Evolutionary conservation across 2,113 vertebrate genomes (phyloP).

Genomic region (Pelvicachromis taeniatus): DNA sequence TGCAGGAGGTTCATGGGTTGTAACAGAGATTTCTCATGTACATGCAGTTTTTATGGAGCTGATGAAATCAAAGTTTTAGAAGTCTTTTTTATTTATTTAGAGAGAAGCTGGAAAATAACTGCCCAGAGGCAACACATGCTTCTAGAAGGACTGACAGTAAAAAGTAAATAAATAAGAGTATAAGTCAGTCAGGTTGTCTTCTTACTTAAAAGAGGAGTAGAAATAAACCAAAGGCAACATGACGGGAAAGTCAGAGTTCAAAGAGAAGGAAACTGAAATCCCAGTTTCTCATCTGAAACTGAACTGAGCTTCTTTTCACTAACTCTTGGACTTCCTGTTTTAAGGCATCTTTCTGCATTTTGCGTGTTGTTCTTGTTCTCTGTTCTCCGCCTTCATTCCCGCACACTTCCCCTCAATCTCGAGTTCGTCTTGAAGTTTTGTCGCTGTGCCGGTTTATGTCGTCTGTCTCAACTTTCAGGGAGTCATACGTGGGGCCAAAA

Average conservation of each 20-base stretch:
- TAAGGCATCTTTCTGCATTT: not conserved
- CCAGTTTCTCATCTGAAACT: not conserved
- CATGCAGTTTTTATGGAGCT: not conserved
- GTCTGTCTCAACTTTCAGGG: not conserved
- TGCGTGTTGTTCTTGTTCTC: not conserved
- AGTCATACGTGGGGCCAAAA: not conserved
- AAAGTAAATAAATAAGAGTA: not conserved
- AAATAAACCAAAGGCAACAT: not conserved
- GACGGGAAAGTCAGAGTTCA: not conserved
- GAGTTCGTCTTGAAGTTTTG: not conserved
- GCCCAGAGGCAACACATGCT: not conserved
- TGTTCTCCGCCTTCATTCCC: not conserved
- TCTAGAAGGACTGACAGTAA: not conserved
- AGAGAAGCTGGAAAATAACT: not conserved
- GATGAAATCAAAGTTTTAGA: not conserved
- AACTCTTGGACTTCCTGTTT: not conserved
- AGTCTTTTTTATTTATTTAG: not conserved
- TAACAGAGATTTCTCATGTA: not conserved
- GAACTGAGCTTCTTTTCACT: not conserved
- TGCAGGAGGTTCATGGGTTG: not conserved
- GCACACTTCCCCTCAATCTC: not conserved
- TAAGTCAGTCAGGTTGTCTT: not conserved
- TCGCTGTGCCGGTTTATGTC: not conserved
- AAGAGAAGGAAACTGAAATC: not conserved
- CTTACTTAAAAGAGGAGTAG: not conserved